phyloP scores from a whole-genome alignment of 1,140 invertebrate species.

The Anagrus nilaparvatae region DNA sequence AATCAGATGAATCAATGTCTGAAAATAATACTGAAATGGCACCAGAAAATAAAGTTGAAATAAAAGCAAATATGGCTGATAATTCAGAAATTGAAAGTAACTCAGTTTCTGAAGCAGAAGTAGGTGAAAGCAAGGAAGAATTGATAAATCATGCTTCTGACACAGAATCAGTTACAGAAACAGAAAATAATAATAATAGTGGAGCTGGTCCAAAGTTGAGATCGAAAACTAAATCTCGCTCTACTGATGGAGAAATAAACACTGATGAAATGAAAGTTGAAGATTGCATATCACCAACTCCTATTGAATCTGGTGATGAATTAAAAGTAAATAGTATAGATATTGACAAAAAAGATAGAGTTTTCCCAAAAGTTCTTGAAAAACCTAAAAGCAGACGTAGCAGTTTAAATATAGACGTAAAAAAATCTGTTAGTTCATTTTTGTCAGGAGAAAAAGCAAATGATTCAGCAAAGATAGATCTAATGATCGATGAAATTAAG shows the following conservation, averaged over 20 bases:
- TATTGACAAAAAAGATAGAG: conserved; percentile 25
- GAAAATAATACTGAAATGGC: no score
- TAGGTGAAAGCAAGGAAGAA: conserved; percentile 20
- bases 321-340: conserved; percentile 23
- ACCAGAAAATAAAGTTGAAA: no score
- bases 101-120: no score
- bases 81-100: no score
- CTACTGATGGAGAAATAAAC: conserved; percentile 19
- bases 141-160: conserved; percentile 27
- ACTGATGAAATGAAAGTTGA: conserved; percentile 19
- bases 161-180: conserved; percentile 32
- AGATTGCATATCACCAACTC: conserved; percentile 9
- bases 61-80: no score
- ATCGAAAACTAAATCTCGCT: conserved; percentile 39
- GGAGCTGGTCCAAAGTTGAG: conserved; percentile 34
- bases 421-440: conserved; percentile 31
- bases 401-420: conserved; percentile 36
- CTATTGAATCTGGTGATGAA: conserved; percentile 12
- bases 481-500: conserved; percentile 39
- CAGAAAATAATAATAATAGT: conserved; percentile 34
- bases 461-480: conserved; percentile 31
- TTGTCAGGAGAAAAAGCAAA: conserved; percentile 27
- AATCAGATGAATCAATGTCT: no score
- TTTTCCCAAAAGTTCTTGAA: conserved; percentile 26
- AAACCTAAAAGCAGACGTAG: conserved; percentile 31